These are phyloP conservation scores for Pluvialis apricaria DNA, from an alignment of 2,113 vertebrate species.

Conservation along the genomic window DNA sequence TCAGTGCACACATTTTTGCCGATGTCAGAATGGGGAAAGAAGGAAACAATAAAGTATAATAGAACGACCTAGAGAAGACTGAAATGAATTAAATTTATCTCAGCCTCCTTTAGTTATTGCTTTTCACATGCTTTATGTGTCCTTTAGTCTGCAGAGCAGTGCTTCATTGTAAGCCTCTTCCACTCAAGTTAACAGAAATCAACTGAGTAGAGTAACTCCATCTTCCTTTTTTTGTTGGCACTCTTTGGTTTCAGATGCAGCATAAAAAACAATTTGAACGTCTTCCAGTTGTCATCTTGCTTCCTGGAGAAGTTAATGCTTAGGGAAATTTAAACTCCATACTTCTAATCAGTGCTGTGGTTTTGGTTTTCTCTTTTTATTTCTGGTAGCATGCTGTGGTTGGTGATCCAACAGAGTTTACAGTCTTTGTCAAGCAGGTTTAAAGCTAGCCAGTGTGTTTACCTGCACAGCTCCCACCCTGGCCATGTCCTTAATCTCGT, in stretches of 20 bases:
- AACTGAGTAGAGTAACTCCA: not conserved
- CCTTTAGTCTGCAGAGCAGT: not conserved
- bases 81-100: not conserved
- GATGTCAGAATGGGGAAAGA: not conserved
- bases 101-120: not conserved
- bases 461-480: not conserved
- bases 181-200: not conserved
- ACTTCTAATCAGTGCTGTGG: not conserved
- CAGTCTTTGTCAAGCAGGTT: not conserved
- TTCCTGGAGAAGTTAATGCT: not conserved
- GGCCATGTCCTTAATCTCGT: accelerated
- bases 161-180: not conserved
- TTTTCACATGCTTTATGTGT: not conserved
- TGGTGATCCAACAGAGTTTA: not conserved
- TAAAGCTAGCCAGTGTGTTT: not conserved
- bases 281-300: not conserved
- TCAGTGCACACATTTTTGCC: not conserved
- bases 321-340: not conserved
- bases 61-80: not conserved
- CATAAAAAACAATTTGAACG: not conserved
- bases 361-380: not conserved
- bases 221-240: not conserved
- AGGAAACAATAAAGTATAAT: not conserved
- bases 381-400: not conserved
- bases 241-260: not conserved